A percentile compares a stretch with the other conserved stretches of the same genome.
Conservation (phyloP, 2,113 vertebrate species). For the Pygoscelis adeliae region DNA sequence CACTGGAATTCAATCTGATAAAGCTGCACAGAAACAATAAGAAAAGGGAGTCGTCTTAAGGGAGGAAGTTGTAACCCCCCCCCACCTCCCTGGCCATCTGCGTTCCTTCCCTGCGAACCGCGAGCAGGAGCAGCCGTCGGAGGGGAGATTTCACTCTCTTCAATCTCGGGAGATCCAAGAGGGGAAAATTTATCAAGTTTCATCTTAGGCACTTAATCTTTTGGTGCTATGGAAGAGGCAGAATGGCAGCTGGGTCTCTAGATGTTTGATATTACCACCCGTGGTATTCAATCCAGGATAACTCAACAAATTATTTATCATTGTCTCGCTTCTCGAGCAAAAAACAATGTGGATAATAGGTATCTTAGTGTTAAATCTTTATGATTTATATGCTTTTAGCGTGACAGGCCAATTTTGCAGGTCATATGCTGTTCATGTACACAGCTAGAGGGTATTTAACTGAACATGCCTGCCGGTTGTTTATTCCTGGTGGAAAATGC, state of each 20-base stretch:
- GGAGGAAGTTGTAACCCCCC: neutral
- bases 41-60: neutral
- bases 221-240: neutral
- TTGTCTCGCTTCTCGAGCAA: neutral
- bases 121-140: neutral
- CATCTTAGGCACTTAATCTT: slow-evolving; percentile 16
- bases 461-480: neutral
- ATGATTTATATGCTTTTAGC: slow-evolving; percentile 44
- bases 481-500: neutral
- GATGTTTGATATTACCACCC: neutral
- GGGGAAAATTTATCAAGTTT: slow-evolving; percentile 31
- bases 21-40: neutral
- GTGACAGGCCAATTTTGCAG: neutral
- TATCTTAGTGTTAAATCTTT: neutral
- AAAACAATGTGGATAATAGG: neutral
- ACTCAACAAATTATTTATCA: neutral
- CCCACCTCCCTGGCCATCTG: neutral
- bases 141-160: neutral
- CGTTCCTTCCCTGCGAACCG: neutral
- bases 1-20: slow-evolving; percentile 10
- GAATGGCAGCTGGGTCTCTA: neutral
- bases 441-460: neutral
- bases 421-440: neutral
- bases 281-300: neutral
- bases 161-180: neutral